Conservation (phyloP, 2,797 vertebrate species). For the Galaxias olidus region DNA sequence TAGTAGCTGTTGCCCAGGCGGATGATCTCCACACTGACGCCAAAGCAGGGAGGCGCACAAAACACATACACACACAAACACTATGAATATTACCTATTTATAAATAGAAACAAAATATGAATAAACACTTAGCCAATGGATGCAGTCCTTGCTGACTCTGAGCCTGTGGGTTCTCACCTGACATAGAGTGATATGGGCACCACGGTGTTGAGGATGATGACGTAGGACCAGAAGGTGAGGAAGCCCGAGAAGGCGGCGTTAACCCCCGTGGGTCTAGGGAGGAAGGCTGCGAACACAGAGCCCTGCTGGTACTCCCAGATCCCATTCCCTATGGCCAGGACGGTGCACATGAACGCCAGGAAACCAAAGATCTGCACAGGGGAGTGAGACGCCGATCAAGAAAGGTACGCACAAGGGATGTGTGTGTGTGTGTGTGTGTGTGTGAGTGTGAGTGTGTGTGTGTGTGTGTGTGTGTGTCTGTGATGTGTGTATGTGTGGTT, state of each 20-base stretch:
- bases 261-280: constrained; percentile 76
- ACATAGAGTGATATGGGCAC: constrained; percentile 97
- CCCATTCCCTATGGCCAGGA: constrained; percentile 85
- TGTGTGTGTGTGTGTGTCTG: neutral
- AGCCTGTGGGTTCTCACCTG: no score
- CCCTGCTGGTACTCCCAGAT: constrained; percentile 86
- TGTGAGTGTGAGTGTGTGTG: neutral
- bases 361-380: constrained; percentile 86
- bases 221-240: constrained; percentile 92
- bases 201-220: constrained; percentile 94
- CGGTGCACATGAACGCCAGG: constrained; percentile 82
- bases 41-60: constrained; percentile 1
- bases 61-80: constrained; percentile 15
- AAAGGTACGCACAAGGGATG: neutral
- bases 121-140: no score
- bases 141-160: no score
- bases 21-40: constrained; percentile 88
- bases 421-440: neutral
- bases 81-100: neutral
- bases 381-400: neutral
- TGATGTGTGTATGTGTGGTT: neutral
- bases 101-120: no score
- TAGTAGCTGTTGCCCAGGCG: constrained; percentile 92
- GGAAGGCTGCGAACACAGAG: constrained; percentile 80
- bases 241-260: constrained; percentile 75